These are phyloP conservation scores for Platycnemis pennipes DNA, from an alignment of 2,888 invertebrate genomes.

Conservation along the genomic window DNA sequence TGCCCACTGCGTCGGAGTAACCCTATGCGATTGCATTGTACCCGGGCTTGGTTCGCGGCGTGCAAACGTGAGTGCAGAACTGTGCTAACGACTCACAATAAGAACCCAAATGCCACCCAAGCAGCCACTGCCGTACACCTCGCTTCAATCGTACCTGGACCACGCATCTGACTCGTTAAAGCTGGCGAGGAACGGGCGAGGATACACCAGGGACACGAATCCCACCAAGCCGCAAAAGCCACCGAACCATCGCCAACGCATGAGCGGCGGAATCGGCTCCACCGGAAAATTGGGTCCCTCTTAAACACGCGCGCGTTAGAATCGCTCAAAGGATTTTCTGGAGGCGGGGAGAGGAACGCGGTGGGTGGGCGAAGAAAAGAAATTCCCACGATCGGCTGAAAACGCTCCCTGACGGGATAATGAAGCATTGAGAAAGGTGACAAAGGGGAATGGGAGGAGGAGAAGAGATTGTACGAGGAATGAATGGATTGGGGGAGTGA, in stretches of 20 bases:
- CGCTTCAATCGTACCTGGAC: too few relatives aligned
- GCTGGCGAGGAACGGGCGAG: too few relatives aligned
- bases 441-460: neutral
- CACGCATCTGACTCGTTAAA: too few relatives aligned
- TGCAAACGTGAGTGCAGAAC: too few relatives aligned
- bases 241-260: neutral
- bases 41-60: too few relatives aligned
- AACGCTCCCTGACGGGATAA: neutral
- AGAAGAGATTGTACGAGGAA: neutral
- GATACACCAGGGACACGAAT: too few relatives aligned
- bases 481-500: neutral
- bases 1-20: too few relatives aligned
- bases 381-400: neutral
- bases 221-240: too few relatives aligned
- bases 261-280: neutral
- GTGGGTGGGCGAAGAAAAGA: neutral
- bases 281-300: neutral
- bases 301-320: neutral
- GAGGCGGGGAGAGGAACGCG: neutral
- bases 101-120: too few relatives aligned
- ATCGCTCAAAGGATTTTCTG: neutral
- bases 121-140: too few relatives aligned
- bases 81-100: too few relatives aligned
- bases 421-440: constrained; percentile 15
- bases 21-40: too few relatives aligned